A percentile compares a stretch with the other conserved stretches of the same genome.
Conservation (phyloP, 2,888 invertebrate genomes). For the Lumbricus terrestris region DNA sequence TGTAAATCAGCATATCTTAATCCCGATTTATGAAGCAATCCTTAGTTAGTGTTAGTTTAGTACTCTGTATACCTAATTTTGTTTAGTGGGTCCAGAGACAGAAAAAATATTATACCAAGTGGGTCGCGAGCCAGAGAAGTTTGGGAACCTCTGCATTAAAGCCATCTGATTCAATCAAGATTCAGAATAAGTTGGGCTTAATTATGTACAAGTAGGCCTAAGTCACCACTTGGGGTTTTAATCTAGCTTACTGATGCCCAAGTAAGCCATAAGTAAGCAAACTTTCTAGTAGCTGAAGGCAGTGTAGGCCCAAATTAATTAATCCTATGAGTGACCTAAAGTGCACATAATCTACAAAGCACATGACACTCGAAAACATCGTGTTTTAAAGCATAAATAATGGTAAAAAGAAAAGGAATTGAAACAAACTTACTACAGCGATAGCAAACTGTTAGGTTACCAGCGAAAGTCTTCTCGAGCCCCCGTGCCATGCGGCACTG, state of each 20-base stretch:
- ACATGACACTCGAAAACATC: not conserved
- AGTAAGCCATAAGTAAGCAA: not conserved
- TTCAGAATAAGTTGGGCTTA: not conserved
- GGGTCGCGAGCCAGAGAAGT: too few species aligned
- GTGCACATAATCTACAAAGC: not conserved
- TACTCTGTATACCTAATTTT: too few species aligned
- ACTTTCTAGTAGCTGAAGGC: not conserved
- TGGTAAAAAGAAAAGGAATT: constrained; percentile 13
- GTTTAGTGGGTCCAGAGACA: too few species aligned
- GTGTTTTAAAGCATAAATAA: not conserved
- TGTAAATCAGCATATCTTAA: too few species aligned
- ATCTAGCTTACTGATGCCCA: not conserved
- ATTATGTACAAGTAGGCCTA: not conserved
- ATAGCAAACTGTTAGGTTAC: constrained; percentile 37
- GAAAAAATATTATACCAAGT: too few species aligned
- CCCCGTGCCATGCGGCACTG: constrained; percentile 32
- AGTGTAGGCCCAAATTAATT: not conserved
- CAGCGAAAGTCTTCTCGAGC: constrained; percentile 35
- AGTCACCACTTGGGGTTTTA: not conserved
- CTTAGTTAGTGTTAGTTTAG: too few species aligned
- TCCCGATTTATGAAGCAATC: too few species aligned
- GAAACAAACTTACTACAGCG: constrained; percentile 34
- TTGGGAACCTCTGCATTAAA: too few species aligned
- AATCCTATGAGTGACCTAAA: not conserved
- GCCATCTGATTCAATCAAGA: not conserved